Evolutionary conservation across 2,888 invertebrate species (phyloP), one percentile per base, ranked within the genome.

Genomic region (Drosophila vallismaia): DNA sequence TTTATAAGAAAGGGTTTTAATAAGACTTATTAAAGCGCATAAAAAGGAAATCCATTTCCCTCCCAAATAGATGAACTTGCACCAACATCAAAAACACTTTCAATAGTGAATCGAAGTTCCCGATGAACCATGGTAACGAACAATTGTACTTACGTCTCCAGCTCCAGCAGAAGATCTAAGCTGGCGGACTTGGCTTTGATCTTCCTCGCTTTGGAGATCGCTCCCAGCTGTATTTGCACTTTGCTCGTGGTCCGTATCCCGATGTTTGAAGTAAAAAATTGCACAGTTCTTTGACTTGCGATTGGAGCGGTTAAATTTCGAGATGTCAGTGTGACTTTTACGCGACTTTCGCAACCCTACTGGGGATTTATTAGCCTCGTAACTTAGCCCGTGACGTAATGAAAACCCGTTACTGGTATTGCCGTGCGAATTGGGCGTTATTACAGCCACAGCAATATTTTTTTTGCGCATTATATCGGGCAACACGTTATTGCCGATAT

Each of bases 221-320:
- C 77, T 88, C 29, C 86, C 89, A 33, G 79, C 79, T 56, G 86
- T 89, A 86, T 95, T 89, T 4, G 52, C 51, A 45, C 90, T 90
- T 90, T 64, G 64, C 53, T 97, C 97, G 9, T 96, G 96, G 90
- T 97, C 97, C 10, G 97, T 97, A 90, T 97, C 97, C 91, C 94
- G 94, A 91, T 97, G 97, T 91, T 94, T 95, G 92, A 96, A 97
- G 92, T 97, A 97, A 92, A 95, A 97, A 71, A 95, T 96, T 77
- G 95, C 97, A 90, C 95, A 94, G 90, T 97, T 96, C 91, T 95
- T 96, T 14, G 96, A 95, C 91, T 95, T 95, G 77, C 95, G 93
- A 91, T 95, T 95, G 8, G 96, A 95, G 80, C 95, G 93, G 89
- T 94, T 94, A 89, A 93, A 94, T 90, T 93, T 94, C 40, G 94